Conservation (phyloP, 1,140 invertebrate genomes). For the Oreohelix idahoensis region DNA sequence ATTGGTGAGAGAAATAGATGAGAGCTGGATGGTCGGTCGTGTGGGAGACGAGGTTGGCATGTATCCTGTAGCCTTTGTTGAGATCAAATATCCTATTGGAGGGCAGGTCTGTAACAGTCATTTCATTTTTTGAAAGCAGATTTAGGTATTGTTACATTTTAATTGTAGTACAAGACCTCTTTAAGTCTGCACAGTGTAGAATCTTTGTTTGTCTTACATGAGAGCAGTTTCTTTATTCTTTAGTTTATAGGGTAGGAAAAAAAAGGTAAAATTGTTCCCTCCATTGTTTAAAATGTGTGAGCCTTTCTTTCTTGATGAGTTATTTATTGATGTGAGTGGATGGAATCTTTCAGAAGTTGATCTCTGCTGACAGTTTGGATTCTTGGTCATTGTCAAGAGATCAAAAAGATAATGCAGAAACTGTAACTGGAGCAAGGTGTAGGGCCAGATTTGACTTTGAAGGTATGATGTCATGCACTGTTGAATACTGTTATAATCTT, state of each 20-base stretch:
- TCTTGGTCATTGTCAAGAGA: neutral
- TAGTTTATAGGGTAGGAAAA: too few species aligned
- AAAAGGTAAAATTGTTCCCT: too few species aligned
- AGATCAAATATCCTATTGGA: conserved; percentile 82
- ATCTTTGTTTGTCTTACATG: too few species aligned
- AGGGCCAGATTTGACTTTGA: conserved; percentile 77
- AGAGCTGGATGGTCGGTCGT: conserved; percentile 86
- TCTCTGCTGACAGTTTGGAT: neutral
- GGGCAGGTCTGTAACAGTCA: conserved; percentile 47
- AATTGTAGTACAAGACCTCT: too few species aligned
- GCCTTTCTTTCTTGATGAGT: too few species aligned
- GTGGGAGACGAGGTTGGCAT: conserved; percentile 81
- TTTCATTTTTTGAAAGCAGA: neutral
- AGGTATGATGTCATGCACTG: conserved; percentile 49
- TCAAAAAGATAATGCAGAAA: neutral
- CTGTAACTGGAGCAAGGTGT: conserved; percentile 68
- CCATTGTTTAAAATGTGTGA: too few species aligned
- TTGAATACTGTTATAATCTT: too few species aligned
- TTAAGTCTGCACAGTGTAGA: too few species aligned
- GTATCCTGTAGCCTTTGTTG: conserved; percentile 86
- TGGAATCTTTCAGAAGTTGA: neutral
- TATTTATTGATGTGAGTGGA: neutral
- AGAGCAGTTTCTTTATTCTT: too few species aligned
- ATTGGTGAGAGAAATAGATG: conserved; percentile 80
- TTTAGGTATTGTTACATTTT: neutral